Conservation (phyloP, 2,888 invertebrate species). For the Perizoma flavofasciatum region DNA sequence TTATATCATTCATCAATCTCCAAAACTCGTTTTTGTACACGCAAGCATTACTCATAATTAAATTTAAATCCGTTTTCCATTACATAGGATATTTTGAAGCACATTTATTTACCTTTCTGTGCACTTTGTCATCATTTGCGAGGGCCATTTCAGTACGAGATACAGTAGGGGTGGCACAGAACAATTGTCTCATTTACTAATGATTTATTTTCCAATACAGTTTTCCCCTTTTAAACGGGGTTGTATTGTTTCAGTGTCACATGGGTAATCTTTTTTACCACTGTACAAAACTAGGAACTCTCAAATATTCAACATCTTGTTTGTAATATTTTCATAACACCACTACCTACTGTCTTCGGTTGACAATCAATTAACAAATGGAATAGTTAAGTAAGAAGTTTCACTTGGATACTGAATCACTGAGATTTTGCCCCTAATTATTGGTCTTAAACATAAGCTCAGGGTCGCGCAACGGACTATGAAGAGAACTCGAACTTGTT, state of each 20-base stretch:
- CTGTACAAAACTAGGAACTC: no score
- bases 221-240: constrained; percentile 45
- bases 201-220: constrained; percentile 72
- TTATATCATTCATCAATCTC: not conserved
- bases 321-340: no score
- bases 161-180: constrained; percentile 51
- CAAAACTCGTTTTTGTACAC: constrained; percentile 5
- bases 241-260: constrained; percentile 8
- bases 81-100: constrained; percentile 39
- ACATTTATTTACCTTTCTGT: constrained; percentile 62
- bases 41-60: constrained; percentile 54
- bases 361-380: no score
- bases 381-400: no score
- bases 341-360: no score
- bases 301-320: no score
- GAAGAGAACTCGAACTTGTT: no score
- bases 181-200: constrained; percentile 72
- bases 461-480: no score
- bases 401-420: no score
- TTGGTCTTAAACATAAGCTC: no score
- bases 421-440: no score
- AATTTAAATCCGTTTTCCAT: constrained; percentile 67
- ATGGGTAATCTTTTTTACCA: not conserved
- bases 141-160: constrained; percentile 59
- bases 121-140: constrained; percentile 68